phyloP scores from a whole-genome alignment of 2,888 invertebrate species.

The Pinctada fucata region DNA sequence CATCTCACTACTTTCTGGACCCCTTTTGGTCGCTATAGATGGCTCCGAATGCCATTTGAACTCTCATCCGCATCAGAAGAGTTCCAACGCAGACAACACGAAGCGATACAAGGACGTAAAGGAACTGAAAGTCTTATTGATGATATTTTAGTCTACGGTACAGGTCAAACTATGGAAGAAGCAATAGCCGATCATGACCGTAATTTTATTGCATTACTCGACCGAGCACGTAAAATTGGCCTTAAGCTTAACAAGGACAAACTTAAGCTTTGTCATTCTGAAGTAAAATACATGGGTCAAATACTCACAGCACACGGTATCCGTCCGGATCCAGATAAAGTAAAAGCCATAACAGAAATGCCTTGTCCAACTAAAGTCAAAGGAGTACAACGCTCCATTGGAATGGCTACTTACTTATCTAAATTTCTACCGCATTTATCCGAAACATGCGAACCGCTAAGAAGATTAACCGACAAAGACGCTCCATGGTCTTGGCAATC shows the following conservation, averaged over 20 bases:
- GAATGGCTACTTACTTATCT: conserved; percentile 42
- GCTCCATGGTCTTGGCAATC: conserved; percentile 27
- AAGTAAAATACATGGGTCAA: conserved; percentile 17
- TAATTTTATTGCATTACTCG: neutral
- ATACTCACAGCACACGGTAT: too few relatives aligned
- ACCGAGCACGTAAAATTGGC: conserved; percentile 15
- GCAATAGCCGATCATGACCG: conserved; percentile 5
- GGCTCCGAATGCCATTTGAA: conserved; percentile 25
- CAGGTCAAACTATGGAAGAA: neutral
- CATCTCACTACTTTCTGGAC: conserved; percentile 52
- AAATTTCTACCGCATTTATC: conserved; percentile 43
- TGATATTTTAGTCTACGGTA: conserved; percentile 3
- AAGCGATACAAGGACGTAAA: conserved; percentile 15
- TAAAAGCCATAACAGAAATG: conserved; percentile 20
- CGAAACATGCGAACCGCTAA: conserved; percentile 36
- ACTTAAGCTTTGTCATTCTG: conserved; percentile 6
- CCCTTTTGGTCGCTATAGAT: conserved; percentile 47
- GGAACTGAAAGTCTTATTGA: conserved; percentile 19
- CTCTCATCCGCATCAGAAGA: conserved; percentile 20
- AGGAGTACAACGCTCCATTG: conserved; percentile 35
- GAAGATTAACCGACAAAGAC: conserved; percentile 30
- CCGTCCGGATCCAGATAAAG: conserved; percentile 22
- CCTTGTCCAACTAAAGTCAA: conserved; percentile 15
- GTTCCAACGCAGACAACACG: conserved; percentile 25
- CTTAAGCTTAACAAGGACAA: too few relatives aligned